Evolutionary conservation across 2,888 invertebrate genomes (phyloP), one percentile per base, ranked within the genome.

Genomic region (Antitype chi): DNA sequence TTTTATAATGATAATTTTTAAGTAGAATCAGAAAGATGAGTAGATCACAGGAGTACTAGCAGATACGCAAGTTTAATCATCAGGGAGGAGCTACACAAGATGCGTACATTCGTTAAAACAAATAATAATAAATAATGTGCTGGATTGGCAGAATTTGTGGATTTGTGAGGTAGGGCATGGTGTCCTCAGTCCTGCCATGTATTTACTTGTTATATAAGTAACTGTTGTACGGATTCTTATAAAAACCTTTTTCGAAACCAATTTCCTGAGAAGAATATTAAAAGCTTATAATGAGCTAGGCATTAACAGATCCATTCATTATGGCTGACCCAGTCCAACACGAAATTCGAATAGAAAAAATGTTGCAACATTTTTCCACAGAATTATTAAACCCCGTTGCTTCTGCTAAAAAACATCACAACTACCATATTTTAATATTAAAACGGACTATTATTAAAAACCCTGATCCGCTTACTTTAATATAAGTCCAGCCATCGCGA

Each of bases 381-480:
- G 32, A 79, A 69, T 83, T 80, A 80, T 84, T 62, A 80, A 69
- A 66, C 57, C 69, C 57, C 28, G 63, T 70, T 76, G 70, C 59
- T 59, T 38, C 57, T 72, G n/a, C 57, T 72, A 76, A 71, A 72
- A 72, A 84, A 83, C 62, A 70, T 76, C 28, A 43, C 69, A 73
- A 84, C 82, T 84, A 80, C 76, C 63, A 74, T 75, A 75, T 81
- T 85, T 81, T 85, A 78, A 85, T 85, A 81, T 81, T 74, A 84
- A 84, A 83, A 74, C 70, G 32, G 75, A 78, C 82, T 80, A 78
- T 85, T 85, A 85, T 85, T 80, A 83, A 85, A 38, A 81, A 63
- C 74, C 74, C 43, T 85, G 85, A 85, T 85, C 85, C 85, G 74
- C 78, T 81, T 76, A 76, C 76, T 85, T 81, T 78, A 78, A 82